phyloP scores from a whole-genome alignment of 2,113 vertebrate species.

The Tachuris rubrigastra region DNA sequence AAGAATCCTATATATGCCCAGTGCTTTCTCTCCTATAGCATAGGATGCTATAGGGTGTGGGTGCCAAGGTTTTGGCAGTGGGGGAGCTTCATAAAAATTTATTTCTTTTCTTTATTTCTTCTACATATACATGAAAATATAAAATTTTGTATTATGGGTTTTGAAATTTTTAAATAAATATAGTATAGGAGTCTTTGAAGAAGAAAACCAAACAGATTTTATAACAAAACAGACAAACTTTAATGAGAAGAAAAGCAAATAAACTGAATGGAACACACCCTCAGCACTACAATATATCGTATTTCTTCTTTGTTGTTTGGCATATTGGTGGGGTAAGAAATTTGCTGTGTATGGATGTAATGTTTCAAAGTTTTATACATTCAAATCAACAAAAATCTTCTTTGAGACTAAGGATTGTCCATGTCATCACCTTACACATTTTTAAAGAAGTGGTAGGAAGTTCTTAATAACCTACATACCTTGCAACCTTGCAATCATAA shows the following conservation, averaged over 20 bases:
- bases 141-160: background rate
- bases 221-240: background rate
- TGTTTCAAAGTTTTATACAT: background rate
- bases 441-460: background rate
- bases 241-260: background rate
- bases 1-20: background rate
- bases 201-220: background rate
- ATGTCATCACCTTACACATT: background rate
- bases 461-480: background rate
- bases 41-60: background rate
- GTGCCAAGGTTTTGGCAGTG: background rate
- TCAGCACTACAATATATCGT: background rate
- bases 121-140: background rate
- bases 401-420: background rate
- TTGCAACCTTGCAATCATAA: background rate
- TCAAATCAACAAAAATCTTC: background rate
- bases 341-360: background rate
- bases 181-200: background rate
- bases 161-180: background rate
- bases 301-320: background rate
- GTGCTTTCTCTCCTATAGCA: background rate
- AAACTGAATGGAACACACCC: background rate
- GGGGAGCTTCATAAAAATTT: background rate
- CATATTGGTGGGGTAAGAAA: background rate
- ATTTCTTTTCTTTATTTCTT: background rate